Evolutionary conservation across 2,797 vertebrate species (phyloP).

Genomic region (Phaenicophaeus curvirostris): DNA sequence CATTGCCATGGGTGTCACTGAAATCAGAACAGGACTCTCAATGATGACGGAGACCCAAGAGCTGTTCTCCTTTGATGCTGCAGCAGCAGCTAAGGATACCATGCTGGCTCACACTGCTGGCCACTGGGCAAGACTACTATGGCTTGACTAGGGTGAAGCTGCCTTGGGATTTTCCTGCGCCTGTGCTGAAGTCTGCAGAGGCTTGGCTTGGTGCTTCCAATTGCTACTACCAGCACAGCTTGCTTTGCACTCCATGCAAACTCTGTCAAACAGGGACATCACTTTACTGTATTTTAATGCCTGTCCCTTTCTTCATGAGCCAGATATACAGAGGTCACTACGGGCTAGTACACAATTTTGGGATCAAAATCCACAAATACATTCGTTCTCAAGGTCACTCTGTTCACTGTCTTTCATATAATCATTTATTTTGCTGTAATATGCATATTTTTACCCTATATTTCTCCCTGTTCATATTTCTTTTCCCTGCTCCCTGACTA

Average conservation of each 20-base stretch:
- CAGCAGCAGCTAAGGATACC: neutral
- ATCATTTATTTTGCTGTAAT: neutral
- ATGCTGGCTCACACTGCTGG: neutral
- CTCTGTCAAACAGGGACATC: neutral
- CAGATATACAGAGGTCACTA: neutral
- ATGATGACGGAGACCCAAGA: too few relatives aligned
- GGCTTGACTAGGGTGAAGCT: neutral
- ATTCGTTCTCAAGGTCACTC: neutral
- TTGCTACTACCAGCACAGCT: neutral
- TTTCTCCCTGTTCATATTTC: neutral
- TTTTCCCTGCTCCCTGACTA: neutral
- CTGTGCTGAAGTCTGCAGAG: neutral
- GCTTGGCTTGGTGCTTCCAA: neutral
- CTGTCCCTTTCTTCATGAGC: neutral
- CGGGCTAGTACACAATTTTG: neutral
- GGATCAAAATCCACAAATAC: neutral
- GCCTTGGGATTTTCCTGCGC: neutral
- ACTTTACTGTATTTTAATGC: neutral
- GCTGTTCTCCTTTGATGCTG: neutral
- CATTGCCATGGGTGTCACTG: neutral
- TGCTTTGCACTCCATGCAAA: neutral
- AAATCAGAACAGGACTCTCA: neutral
- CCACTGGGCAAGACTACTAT: neutral
- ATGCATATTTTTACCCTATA: neutral
- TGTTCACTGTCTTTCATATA: neutral